phyloP scores from a whole-genome alignment of 30 jellyfish, hydroid and myxozoan species.

The Nemopilema nomurai region DNA sequence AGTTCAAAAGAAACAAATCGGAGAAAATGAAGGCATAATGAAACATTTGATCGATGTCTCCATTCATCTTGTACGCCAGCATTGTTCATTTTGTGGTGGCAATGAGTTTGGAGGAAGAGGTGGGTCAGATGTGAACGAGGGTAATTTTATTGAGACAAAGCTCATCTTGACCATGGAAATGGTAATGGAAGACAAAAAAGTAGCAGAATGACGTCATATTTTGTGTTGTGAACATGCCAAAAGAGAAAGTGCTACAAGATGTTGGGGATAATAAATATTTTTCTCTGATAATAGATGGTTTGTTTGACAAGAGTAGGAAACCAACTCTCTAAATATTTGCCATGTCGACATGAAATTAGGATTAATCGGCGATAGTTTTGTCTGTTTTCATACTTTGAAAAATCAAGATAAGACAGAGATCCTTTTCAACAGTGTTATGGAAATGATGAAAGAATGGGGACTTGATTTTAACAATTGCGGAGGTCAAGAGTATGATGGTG shows the following conservation, averaged over 20 bases:
- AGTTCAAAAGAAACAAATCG: too few species aligned
- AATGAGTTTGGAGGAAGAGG: conserved; percentile 20
- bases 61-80: conserved; percentile 18
- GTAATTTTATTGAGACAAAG: conserved; percentile 1
- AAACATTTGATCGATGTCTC: conserved; percentile 23
- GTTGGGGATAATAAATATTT: background rate
- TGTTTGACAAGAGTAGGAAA: conserved; percentile 22
- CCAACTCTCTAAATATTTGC: conserved; percentile 37
- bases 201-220: conserved; percentile 7
- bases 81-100: conserved; percentile 33
- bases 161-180: conserved; percentile 16
- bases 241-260: too few species aligned
- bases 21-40: conserved; percentile 14
- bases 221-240: background rate
- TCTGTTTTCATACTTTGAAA: conserved; percentile 19
- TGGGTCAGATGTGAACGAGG: too few species aligned
- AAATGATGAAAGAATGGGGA: conserved; percentile 30
- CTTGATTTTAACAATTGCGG: conserved; percentile 28
- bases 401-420: conserved; percentile 13
- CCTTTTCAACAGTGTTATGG: conserved; percentile 28
- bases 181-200: conserved; percentile 13
- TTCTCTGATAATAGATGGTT: conserved; percentile 1
- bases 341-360: too few species aligned
- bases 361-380: background rate
- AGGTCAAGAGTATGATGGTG: conserved; percentile 29